Evolutionary conservation across 2,797 vertebrate species (phyloP).

Genomic region (Phrynocephalus forsythii): DNA sequence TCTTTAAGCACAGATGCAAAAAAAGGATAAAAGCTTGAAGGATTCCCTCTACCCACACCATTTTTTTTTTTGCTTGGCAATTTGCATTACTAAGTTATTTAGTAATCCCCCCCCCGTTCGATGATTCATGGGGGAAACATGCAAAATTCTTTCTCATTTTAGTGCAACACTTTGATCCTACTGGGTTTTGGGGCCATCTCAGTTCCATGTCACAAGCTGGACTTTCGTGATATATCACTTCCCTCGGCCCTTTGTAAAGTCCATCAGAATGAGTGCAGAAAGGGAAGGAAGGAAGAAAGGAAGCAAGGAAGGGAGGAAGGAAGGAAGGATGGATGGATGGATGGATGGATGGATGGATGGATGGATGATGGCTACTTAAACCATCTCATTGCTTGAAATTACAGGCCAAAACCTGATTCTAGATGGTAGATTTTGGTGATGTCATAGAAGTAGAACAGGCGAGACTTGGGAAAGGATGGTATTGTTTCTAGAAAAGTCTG

Average conservation of each 20-base stretch:
- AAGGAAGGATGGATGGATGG: neutral
- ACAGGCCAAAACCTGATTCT: no score
- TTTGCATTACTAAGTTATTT: constrained; percentile 55
- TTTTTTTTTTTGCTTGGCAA: constrained; percentile 51
- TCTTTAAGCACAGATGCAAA: constrained; percentile 61
- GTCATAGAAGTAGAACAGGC: no score
- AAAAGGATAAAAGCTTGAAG: constrained; percentile 56
- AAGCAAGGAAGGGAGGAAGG: neutral
- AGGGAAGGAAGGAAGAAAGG: no score
- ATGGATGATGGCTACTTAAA: no score
- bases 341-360: no score
- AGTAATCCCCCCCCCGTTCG: neutral
- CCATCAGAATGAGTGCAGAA: neutral
- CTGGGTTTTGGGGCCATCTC: constrained; percentile 43
- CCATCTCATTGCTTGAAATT: no score
- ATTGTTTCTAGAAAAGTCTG: no score
- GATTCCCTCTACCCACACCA: neutral
- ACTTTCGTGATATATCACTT: neutral
- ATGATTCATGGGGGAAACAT: constrained; percentile 51
- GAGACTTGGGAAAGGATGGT: no score
- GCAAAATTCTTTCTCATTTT: constrained; percentile 54
- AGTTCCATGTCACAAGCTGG: constrained; percentile 26
- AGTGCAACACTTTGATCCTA: constrained; percentile 45
- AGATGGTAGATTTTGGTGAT: no score
- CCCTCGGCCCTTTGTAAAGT: neutral